These are phyloP conservation scores for Rhagium mordax DNA, from an alignment of 2,888 invertebrate species.

Conservation along the genomic window DNA sequence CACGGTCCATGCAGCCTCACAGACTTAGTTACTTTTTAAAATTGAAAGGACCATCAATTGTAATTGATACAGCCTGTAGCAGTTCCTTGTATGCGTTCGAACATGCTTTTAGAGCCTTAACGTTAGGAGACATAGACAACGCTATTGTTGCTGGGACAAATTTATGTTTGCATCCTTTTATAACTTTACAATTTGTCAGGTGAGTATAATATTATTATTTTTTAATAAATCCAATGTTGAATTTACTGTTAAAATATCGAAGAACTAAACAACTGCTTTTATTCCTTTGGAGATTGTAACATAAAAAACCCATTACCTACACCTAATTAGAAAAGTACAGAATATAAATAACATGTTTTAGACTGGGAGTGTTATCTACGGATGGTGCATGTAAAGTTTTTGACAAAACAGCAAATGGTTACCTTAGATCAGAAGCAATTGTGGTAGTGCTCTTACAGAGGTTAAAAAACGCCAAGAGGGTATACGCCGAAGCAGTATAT, in stretches of 20 bases:
- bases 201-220: not conserved
- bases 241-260: too few relatives aligned
- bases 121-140: not conserved
- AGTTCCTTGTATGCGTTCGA: not conserved
- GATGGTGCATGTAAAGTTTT: slow-evolving; percentile 94
- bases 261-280: too few relatives aligned
- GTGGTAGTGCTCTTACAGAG: slow-evolving; percentile 82
- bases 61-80: slow-evolving; percentile 85
- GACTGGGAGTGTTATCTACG: slow-evolving; percentile 83
- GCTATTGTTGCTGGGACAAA: slow-evolving; percentile 65
- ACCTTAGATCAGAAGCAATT: slow-evolving; percentile 85
- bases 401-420: slow-evolving; percentile 87
- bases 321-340: too few relatives aligned
- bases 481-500: slow-evolving; percentile 70
- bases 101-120: not conserved
- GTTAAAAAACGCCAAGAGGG: slow-evolving; percentile 69
- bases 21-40: slow-evolving; percentile 91
- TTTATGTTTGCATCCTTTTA: not conserved
- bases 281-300: too few relatives aligned
- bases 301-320: too few relatives aligned
- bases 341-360: slow-evolving; percentile 29
- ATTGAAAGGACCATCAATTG: slow-evolving; percentile 90
- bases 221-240: too few relatives aligned
- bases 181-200: slow-evolving; percentile 6
- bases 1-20: slow-evolving; percentile 92